Base-by-base conservation (phyloP, 1,140 invertebrate species). In the Lanistes nyassanus region DNA sequence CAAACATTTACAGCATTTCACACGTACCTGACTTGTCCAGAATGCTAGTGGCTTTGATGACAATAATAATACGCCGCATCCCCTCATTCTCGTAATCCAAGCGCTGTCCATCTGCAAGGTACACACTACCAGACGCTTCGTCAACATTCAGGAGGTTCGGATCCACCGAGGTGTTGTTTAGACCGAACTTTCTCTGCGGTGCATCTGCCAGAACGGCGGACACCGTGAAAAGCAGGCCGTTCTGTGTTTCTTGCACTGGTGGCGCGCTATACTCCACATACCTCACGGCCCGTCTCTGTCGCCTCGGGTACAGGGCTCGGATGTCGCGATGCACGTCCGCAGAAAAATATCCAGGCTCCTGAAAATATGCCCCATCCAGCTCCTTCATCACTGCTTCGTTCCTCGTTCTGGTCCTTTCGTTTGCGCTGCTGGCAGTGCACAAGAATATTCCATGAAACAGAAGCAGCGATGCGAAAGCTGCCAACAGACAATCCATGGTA, bases 271-370 rank as follows among this genome's bases (percentile, higher is more conserved):
- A 72, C 13, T 72, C 31, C 55, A 60, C 55, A 16, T 23, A n/a
- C 4, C 70, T 53, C 29, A 56, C 55, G 37, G 70, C 70, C 60
- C 70, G 70, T 72, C 56, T 72, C 34, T 72, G 70, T 72, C 70
- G 56, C 56, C 55, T 36, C 53, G 37, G 29, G 29, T 42, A 21
- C 2, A 37, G 5, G 1, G 56, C n/a, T n/a, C 56, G 13, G 13
- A 37, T 58, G 55, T 72, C 56, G 23, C 34, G 31, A 34, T 72
- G 55, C 11, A 72, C 34, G 37, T 72, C 31, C 19, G 70, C 37
- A 9, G 55, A 60, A 19, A 62, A 62, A 56, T 60, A 72, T 31
- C 56, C 56, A 11, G 39, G 31, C 16, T 72, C 37, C 55, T 34
- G n/a, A 34, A 56, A 72, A 72, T 42, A 72, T 42, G 58, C 70